Evolutionary conservation across 2,797 vertebrate genomes (phyloP).

Genomic region (Hyperoplus lanceolatus): DNA sequence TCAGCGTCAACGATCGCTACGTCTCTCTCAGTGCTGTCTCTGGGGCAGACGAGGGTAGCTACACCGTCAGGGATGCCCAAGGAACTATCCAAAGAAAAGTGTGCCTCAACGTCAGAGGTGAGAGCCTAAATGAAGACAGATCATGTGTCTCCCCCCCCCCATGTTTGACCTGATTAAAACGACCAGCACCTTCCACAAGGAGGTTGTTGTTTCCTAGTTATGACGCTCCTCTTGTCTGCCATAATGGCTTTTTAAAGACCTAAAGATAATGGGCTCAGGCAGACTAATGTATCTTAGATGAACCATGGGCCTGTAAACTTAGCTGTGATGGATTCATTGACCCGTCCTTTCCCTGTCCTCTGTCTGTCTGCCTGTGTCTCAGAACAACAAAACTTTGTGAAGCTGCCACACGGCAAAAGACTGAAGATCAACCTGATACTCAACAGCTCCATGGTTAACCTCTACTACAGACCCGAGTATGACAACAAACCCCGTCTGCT

Average conservation of each 20-base stretch:
- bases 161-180: constrained; percentile 21
- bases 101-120: constrained; percentile 87
- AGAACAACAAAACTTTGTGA: constrained; percentile 79
- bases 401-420: constrained; percentile 55
- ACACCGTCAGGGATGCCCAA: constrained; percentile 74
- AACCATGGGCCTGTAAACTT: constrained; percentile 36
- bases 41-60: constrained; percentile 83
- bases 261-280: constrained; percentile 59
- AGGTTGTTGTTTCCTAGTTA: constrained; percentile 36
- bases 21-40: constrained; percentile 75
- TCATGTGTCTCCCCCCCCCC: neutral
- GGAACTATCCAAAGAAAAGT: constrained; percentile 74
- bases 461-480: constrained; percentile 69
- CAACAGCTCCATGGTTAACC: constrained; percentile 79
- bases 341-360: constrained; percentile 27
- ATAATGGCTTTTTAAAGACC: constrained; percentile 70
- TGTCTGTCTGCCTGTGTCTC: constrained; percentile 39
- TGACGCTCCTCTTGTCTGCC: constrained; percentile 5
- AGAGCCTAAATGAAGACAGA: constrained; percentile 40
- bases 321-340: constrained; percentile 41
- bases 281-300: constrained; percentile 62
- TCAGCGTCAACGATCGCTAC: constrained; percentile 46
- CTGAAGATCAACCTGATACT: constrained; percentile 85
- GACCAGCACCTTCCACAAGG: constrained; percentile 39
- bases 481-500: constrained; percentile 62